A percentile compares a stretch with the other conserved stretches of the same genome.
Evolutionary conservation across 2,113 vertebrate genomes (phyloP).

Genomic region (Clupea harengus): DNA sequence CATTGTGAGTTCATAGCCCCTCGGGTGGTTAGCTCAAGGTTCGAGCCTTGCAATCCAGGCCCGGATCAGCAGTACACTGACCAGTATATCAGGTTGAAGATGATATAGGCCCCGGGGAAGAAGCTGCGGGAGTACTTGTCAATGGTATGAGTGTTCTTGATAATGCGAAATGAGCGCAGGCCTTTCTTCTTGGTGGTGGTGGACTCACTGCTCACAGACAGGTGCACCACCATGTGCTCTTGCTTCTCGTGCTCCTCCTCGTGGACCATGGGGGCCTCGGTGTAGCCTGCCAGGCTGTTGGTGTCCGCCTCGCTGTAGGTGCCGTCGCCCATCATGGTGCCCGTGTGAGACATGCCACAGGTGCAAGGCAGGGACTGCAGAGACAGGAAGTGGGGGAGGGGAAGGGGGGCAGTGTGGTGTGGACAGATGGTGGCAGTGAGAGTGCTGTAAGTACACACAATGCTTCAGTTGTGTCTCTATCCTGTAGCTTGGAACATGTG

Average conservation of each 20-base stretch:
- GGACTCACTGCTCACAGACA: conserved; percentile 82
- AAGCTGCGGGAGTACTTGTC: conserved; percentile 94
- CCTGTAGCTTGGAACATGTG: not conserved
- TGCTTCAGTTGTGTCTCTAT: not conserved
- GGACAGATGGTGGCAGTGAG: not conserved
- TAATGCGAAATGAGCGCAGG: conserved; percentile 78
- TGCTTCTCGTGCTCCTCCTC: conserved; percentile 81
- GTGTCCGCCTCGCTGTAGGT: conserved; percentile 88
- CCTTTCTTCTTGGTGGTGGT: conserved; percentile 83
- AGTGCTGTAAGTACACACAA: not conserved
- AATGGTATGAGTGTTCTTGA: conserved; percentile 90
- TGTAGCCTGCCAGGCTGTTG: conserved; percentile 89
- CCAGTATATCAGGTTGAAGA: conserved; percentile 98
- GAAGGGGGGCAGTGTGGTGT: not conserved
- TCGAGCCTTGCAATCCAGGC: not conserved
- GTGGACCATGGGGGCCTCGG: conserved; percentile 75
- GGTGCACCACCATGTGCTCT: conserved; percentile 85
- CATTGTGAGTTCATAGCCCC: not conserved
- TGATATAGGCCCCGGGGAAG: conserved; percentile 92
- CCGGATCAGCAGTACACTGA: conserved; percentile 85
- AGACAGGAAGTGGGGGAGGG: not conserved
- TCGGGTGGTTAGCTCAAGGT: not conserved
- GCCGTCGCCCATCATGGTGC: conserved; percentile 88
- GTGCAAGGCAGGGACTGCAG: conserved; percentile 78
- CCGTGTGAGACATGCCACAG: conserved; percentile 83